Evolutionary conservation across 2,888 invertebrate genomes (phyloP).

Genomic region (Uloborus plumipes): DNA sequence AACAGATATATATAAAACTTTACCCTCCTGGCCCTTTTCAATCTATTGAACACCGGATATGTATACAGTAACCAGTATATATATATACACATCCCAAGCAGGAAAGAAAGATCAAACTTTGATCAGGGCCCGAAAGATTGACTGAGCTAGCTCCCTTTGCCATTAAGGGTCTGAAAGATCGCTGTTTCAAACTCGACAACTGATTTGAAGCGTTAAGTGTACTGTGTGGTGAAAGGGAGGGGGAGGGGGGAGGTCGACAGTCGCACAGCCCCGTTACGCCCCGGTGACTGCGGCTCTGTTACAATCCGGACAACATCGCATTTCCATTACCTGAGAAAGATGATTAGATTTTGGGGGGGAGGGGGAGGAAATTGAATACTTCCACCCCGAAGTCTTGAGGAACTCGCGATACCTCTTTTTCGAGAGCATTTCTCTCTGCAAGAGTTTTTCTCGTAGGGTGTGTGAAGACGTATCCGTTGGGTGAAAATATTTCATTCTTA

Average conservation of each 20-base stretch:
- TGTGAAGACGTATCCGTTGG: too few species aligned
- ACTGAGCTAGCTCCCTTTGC: conserved; percentile 23
- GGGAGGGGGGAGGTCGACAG: background rate
- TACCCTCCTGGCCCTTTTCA: too few species aligned
- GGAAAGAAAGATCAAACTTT: conserved; percentile 33
- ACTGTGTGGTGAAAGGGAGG: background rate
- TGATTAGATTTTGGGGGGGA: conserved; percentile 41
- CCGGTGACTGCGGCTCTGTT: conserved; percentile 37
- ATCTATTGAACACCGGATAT: too few species aligned
- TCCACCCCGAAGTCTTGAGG: too few species aligned
- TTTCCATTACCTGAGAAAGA: conserved; percentile 59
- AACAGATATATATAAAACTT: too few species aligned
- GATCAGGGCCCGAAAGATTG: conserved; percentile 37
- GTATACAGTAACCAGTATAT: too few species aligned
- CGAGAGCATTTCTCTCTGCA: too few species aligned
- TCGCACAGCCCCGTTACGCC: conserved; percentile 22
- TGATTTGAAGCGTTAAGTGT: conserved; percentile 44
- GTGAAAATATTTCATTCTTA: too few species aligned
- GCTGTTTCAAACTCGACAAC: conserved; percentile 38
- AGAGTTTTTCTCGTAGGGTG: too few species aligned
- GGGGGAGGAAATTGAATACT: conserved; percentile 16
- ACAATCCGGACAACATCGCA: conserved; percentile 49
- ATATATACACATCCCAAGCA: background rate
- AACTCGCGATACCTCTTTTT: too few species aligned
- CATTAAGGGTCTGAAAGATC: conserved; percentile 25